A percentile compares a stretch with the other conserved stretches of the same genome.
phyloP scores from a whole-genome alignment of 2,797 vertebrate genomes.

The Spinus pinus region DNA sequence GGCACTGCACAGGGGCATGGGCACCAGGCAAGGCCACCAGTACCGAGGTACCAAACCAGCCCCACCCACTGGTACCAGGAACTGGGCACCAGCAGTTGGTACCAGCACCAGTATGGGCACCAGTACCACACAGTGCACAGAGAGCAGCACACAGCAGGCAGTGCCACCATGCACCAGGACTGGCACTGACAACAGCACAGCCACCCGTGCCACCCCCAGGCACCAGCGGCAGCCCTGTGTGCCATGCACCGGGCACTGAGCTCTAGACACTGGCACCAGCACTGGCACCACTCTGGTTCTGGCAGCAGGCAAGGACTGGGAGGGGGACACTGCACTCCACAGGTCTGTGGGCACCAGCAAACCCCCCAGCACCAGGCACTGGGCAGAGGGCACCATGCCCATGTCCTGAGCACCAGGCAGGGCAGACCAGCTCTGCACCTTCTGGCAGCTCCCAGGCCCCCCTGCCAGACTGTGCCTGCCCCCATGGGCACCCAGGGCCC shows the following conservation, averaged over 20 bases:
- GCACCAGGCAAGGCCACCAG: not conserved
- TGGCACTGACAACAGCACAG: not conserved
- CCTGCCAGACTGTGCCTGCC: not conserved
- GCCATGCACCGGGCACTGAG: not conserved
- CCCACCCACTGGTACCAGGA: not conserved
- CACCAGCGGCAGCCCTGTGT: not conserved
- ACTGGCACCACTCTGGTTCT: not conserved
- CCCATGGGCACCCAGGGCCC: not conserved
- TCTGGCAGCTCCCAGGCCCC: not conserved
- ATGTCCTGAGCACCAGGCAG: not conserved
- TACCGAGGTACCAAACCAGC: not conserved
- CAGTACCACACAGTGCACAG: not conserved
- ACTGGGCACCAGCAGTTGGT: not conserved
- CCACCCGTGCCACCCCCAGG: not conserved
- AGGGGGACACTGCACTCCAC: not conserved
- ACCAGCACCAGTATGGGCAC: not conserved
- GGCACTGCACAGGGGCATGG: not conserved
- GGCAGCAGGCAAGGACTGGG: not conserved
- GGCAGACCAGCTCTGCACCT: not conserved
- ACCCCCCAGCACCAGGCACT: rapidly evolving
- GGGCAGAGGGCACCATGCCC: not conserved
- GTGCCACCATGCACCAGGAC: not conserved
- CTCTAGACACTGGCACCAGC: not conserved
- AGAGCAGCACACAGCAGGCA: not conserved
- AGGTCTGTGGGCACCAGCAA: not conserved